These are phyloP conservation scores for Pristiophorus japonicus DNA, from an alignment of 2,113 vertebrate genomes.

Conservation along the genomic window DNA sequence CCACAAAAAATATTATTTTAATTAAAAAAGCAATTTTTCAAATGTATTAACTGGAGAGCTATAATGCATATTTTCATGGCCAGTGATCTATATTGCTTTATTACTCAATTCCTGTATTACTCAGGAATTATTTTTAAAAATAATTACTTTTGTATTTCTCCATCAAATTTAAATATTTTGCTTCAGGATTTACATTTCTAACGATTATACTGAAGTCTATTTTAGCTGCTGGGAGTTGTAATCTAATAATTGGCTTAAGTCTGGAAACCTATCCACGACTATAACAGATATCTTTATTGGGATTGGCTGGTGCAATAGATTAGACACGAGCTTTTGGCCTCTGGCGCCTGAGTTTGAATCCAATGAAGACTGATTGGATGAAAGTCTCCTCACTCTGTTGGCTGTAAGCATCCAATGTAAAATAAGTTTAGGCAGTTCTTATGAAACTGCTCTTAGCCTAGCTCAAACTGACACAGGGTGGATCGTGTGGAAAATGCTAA, in stretches of 20 bases:
- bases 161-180: not conserved
- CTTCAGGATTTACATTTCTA: not conserved
- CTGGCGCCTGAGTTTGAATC: not conserved
- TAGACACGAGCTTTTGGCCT: not conserved
- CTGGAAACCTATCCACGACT: not conserved
- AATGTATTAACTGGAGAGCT: not conserved
- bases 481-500: not conserved
- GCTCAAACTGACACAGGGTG: not conserved
- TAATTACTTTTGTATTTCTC: not conserved
- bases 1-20: not conserved
- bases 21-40: not conserved
- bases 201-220: not conserved
- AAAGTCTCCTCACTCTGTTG: not conserved
- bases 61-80: not conserved
- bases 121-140: slow-evolving; percentile 1
- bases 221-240: not conserved
- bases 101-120: not conserved
- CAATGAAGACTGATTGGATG: not conserved
- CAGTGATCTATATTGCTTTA: not conserved
- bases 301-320: not conserved
- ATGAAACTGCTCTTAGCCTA: not conserved
- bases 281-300: not conserved
- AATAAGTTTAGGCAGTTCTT: not conserved
- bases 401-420: not conserved
- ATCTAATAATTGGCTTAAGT: not conserved